phyloP scores from a whole-genome alignment of 2,113 vertebrate genomes.

The Melanerpes aurifrons region DNA sequence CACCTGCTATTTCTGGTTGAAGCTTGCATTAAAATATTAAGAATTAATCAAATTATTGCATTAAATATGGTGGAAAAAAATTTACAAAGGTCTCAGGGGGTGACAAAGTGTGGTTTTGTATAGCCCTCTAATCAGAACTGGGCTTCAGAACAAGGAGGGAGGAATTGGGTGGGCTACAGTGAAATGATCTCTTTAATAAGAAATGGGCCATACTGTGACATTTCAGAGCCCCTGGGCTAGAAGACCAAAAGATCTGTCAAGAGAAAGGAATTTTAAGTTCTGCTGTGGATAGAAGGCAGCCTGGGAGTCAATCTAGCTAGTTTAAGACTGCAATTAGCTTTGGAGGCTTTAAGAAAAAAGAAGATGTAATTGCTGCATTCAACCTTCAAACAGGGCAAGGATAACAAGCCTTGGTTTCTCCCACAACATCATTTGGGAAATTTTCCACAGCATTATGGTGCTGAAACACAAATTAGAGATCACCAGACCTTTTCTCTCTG shows the following conservation, averaged over 20 bases:
- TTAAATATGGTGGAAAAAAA: neutral
- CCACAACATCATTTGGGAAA: slow-evolving; percentile 35
- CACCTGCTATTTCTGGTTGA: neutral
- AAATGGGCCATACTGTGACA: slow-evolving; percentile 9
- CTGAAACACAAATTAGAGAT: slow-evolving; percentile 41
- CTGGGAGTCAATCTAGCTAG: neutral
- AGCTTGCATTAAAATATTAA: neutral
- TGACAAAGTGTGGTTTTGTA: neutral
- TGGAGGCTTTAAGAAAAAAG: slow-evolving; percentile 8
- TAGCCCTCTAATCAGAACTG: neutral
- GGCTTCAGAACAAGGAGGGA: neutral
- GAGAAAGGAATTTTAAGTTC: slow-evolving; percentile 54
- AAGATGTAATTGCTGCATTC: slow-evolving; percentile 12
- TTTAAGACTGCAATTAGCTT: slow-evolving; percentile 14
- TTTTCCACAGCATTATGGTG: slow-evolving; percentile 18
- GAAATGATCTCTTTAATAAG: slow-evolving; percentile 38
- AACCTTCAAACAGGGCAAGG: neutral
- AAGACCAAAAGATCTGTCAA: slow-evolving; percentile 43
- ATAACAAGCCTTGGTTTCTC: slow-evolving; percentile 9
- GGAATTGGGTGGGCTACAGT: neutral
- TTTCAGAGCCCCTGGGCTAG: slow-evolving; percentile 50
- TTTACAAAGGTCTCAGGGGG: neutral
- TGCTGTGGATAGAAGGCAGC: neutral
- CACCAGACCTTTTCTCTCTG: slow-evolving; percentile 16
- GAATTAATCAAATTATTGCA: neutral